phyloP scores from a whole-genome alignment of 2,888 invertebrate species.

The Alsophila aescularia region DNA sequence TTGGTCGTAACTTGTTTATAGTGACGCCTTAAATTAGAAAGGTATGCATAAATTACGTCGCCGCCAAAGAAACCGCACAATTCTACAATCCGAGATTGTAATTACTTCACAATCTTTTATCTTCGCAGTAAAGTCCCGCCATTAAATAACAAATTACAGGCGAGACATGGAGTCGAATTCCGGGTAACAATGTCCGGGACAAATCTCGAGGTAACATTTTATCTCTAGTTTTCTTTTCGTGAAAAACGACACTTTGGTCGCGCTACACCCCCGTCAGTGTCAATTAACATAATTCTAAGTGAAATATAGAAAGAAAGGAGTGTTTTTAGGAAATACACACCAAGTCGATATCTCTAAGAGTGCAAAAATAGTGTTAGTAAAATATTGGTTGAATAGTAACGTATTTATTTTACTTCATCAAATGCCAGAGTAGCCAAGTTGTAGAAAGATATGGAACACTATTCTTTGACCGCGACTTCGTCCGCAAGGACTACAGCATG shows the following conservation, averaged over 20 bases:
- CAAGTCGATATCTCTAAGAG: not conserved
- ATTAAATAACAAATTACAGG: constrained; percentile 32
- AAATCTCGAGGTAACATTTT: constrained; percentile 23
- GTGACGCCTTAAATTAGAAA: constrained; percentile 76
- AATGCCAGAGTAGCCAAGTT: too few relatives aligned
- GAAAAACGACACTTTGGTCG: constrained; percentile 56
- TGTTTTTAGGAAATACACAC: constrained; percentile 5
- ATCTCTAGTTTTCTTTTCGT: constrained; percentile 32
- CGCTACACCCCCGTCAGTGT: constrained; percentile 72
- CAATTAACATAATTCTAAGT: constrained; percentile 62
- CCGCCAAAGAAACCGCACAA: constrained; percentile 48
- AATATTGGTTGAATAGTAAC: too few relatives aligned
- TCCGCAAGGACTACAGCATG: too few relatives aligned
- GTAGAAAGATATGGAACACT: too few relatives aligned
- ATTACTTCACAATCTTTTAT: constrained; percentile 45
- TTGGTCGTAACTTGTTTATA: constrained; percentile 79
- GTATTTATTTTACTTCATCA: too few relatives aligned
- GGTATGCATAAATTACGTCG: constrained; percentile 58
- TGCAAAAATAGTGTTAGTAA: too few relatives aligned
- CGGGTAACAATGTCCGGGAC: constrained; percentile 17
- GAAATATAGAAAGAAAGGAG: constrained; percentile 22
- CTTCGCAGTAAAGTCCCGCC: constrained; percentile 21
- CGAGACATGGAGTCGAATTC: constrained; percentile 20
- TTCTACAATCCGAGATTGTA: constrained; percentile 46
- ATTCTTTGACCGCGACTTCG: too few relatives aligned